Conservation (phyloP, 2,888 invertebrate genomes). For the Tubulanus polymorphus region DNA sequence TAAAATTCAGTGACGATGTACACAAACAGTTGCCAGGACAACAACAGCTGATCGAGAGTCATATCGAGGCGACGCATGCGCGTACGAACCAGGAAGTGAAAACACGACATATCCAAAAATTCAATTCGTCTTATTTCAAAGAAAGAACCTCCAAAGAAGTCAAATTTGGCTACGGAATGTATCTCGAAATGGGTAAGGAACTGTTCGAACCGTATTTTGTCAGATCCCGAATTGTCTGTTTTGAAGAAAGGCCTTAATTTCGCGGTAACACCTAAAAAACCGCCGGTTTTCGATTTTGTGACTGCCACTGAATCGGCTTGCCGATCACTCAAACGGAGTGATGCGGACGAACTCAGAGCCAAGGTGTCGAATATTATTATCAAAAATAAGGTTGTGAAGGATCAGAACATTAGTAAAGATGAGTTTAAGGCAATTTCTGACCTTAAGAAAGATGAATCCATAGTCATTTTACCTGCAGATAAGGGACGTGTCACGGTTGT, state of each 20-base stretch:
- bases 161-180: neutral
- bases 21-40: too few relatives aligned
- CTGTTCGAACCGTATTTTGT: neutral
- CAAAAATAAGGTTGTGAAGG: too few relatives aligned
- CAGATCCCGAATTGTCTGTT: neutral
- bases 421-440: neutral
- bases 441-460: neutral
- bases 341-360: neutral
- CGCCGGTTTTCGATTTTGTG: neutral
- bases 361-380: neutral
- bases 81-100: too few relatives aligned
- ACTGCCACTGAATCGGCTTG: neutral
- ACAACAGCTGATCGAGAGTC: too few relatives aligned
- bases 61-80: too few relatives aligned
- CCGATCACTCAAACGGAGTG: neutral
- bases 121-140: too few relatives aligned
- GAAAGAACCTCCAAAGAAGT: neutral
- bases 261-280: neutral
- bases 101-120: too few relatives aligned
- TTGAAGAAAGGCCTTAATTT: neutral
- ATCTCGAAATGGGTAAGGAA: neutral
- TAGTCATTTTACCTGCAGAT: conserved; percentile 1
- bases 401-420: neutral
- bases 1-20: too few relatives aligned
- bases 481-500: neutral